Base-by-base conservation (phyloP, 1,140 invertebrate genomes). In the Lasioglossum baleicum region DNA sequence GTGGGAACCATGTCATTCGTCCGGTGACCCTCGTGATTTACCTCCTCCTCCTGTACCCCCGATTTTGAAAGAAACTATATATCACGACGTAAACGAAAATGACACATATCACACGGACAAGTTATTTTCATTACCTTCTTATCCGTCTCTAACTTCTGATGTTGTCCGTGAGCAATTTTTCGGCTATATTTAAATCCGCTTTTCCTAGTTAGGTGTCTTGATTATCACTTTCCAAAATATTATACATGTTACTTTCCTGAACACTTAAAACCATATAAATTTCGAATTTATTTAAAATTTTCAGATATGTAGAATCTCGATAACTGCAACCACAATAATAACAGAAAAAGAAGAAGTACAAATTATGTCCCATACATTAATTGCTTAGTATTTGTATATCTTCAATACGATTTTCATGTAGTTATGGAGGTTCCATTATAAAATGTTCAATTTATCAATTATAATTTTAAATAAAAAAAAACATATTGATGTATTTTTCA, bases 81-180 rank as follows among this genome's bases (percentile, higher is more conserved):
- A 79, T 72, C 77, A 82, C 2, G 84, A 86, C 13, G 79, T 85
- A 58, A 86, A 86, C 65, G 84, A 85, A 63, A 86, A 86, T 63
- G 67, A 85, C 40, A 65, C 92, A 90, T 83, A 83, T 92, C 91
- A 75, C 89, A 88, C 87, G 92, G 91, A 74, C 88, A 92, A 85
- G 60, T 53, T 79, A 15, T 79, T 74, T 64, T 74, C 74, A 7
- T 74, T 73, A 67, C 51, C 81, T 70, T 81, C 75, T 58, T 76
- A 77, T 65, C 61, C 70, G 31, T 84, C 93, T 88, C 78, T 93
- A 87, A 94, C 81, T 83, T 91, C 88, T 88, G 93, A 86, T 86
- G 93, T 91, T 90, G 93, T 95, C 91, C 94, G 94, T 84, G 95
- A 96, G 93, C 94, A 95, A 91, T 95, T 95, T 92, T 94, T 95